These are phyloP conservation scores for Orcinus orca DNA, from an alignment of 2,113 vertebrate genomes.

Conservation along the genomic window DNA sequence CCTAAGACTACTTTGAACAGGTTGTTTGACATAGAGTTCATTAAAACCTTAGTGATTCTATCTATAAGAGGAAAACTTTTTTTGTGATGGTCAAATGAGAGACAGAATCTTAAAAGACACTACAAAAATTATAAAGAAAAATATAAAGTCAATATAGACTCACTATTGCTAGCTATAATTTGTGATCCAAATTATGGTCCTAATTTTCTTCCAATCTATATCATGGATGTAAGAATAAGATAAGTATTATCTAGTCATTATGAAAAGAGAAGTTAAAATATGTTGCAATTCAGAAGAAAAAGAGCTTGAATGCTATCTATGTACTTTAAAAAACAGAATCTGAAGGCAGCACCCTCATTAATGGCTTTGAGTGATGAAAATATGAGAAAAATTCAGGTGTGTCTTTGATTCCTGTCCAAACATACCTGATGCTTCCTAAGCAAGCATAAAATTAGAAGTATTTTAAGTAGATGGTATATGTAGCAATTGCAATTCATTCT, in stretches of 20 bases:
- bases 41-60: not conserved
- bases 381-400: conserved; percentile 31
- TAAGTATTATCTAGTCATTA: not conserved
- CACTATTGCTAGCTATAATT: not conserved
- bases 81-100: not conserved
- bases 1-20: not conserved
- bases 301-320: not conserved
- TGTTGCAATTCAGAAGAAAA: not conserved
- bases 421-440: conserved; percentile 7
- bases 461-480: not conserved
- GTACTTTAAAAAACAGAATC: not conserved
- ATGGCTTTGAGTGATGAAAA: not conserved
- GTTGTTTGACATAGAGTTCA: not conserved
- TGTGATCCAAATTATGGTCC: not conserved
- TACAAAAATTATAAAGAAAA: not conserved
- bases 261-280: not conserved
- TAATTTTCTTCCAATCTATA: not conserved
- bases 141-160: not conserved
- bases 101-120: not conserved
- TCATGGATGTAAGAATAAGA: not conserved
- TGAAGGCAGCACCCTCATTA: not conserved
- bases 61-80: not conserved
- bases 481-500: not conserved
- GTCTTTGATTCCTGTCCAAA: conserved; percentile 9
- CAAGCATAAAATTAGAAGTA: conserved; percentile 7